These are phyloP conservation scores for Sclerurus mexicanus DNA, from an alignment of 2,113 vertebrate genomes.

Conservation along the genomic window DNA sequence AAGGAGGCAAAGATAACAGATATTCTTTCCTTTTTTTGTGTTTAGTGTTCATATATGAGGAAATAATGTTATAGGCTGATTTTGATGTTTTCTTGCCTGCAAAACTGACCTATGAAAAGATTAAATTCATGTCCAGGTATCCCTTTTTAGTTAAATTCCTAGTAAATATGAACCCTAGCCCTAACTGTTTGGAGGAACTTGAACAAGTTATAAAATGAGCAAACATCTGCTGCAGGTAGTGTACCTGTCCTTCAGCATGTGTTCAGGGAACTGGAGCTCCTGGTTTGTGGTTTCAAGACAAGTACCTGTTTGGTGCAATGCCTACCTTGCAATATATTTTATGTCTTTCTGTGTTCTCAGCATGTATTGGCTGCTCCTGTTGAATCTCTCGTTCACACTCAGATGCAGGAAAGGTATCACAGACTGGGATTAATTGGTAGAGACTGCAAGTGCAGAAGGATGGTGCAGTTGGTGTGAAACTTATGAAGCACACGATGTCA, in stretches of 20 bases:
- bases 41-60: not conserved
- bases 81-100: not conserved
- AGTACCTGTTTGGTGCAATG: not conserved
- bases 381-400: not conserved
- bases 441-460: not conserved
- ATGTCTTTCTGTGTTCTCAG: not conserved
- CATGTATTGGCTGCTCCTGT: accelerated
- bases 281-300: not conserved
- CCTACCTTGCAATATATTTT: not conserved
- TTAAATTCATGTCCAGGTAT: not conserved
- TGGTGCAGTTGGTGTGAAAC: not conserved
- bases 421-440: not conserved
- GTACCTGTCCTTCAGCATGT: not conserved
- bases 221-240: not conserved
- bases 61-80: not conserved
- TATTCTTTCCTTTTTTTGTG: not conserved
- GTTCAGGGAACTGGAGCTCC: not conserved
- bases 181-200: not conserved
- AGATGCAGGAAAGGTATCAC: not conserved
- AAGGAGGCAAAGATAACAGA: not conserved
- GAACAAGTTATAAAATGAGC: not conserved
- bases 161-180: not conserved
- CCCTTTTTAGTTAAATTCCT: not conserved
- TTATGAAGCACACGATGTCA: not conserved
- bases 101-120: not conserved